Conservation (phyloP, 2,113 vertebrate genomes). For the Myrmecophaga tridactyla region DNA sequence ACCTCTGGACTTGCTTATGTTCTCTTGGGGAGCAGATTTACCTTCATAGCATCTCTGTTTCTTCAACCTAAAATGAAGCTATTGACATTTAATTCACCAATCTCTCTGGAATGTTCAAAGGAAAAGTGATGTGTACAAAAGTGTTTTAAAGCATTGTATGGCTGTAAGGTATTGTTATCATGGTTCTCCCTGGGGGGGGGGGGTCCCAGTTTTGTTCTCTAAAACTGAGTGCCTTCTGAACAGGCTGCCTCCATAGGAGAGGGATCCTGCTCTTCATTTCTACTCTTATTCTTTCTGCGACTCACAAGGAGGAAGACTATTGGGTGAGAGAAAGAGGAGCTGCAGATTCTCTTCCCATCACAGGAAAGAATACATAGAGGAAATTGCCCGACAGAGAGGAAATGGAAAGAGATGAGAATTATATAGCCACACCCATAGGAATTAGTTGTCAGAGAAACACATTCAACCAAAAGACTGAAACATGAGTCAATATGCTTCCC, state of each 20-base stretch:
- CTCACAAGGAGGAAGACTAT: not conserved
- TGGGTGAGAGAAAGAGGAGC: not conserved
- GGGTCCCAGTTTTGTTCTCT: not conserved
- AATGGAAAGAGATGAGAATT: slow-evolving; percentile 49
- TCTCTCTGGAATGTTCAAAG: not conserved
- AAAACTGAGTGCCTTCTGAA: not conserved
- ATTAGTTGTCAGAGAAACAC: slow-evolving; percentile 53
- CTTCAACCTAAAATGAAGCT: not conserved
- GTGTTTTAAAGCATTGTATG: not conserved
- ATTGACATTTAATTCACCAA: not conserved
- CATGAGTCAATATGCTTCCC: slow-evolving; percentile 51
- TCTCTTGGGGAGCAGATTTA: not conserved
- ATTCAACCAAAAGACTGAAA: slow-evolving; percentile 52
- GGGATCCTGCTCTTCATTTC: not conserved
- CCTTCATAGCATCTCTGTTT: not conserved
- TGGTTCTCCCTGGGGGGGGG: not conserved
- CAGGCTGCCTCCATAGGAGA: not conserved
- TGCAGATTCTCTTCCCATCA: not conserved
- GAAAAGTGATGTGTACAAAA: not conserved
- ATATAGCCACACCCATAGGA: slow-evolving; percentile 4
- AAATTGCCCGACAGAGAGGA: not conserved
- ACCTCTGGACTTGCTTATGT: not conserved
- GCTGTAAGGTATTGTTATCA: not conserved
- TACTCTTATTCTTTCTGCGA: not conserved
- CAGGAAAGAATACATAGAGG: slow-evolving; percentile 18